phyloP scores from a whole-genome alignment of 2,797 vertebrate genomes.

The Falco concolor region DNA sequence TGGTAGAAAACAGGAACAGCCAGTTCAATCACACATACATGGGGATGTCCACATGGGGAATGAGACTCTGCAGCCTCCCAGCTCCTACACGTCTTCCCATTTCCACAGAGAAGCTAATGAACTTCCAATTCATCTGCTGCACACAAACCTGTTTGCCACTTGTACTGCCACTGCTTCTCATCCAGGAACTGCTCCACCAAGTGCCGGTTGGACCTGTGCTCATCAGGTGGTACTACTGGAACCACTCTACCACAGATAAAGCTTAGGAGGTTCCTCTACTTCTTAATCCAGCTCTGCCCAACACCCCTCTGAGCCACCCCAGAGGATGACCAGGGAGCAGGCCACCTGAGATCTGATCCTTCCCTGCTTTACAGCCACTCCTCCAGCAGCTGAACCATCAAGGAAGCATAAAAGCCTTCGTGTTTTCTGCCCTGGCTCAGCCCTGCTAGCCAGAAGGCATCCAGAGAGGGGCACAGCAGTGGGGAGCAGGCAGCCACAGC shows the following conservation, averaged over 20 bases:
- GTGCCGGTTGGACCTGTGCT: too few species aligned
- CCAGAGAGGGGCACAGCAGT: neutral
- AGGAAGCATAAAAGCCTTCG: neutral
- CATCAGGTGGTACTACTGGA: neutral
- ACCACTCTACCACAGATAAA: neutral
- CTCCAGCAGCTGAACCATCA: neutral
- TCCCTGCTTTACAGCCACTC: neutral
- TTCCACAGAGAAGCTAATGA: neutral
- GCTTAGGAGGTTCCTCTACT: neutral
- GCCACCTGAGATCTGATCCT: neutral
- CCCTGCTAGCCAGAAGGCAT: neutral
- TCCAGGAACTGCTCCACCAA: accelerated
- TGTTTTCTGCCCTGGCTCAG: neutral
- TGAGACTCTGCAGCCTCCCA: neutral
- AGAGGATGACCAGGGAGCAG: accelerated
- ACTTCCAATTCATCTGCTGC: accelerated
- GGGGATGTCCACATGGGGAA: accelerated
- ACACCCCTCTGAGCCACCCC: neutral
- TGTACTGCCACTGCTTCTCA: neutral
- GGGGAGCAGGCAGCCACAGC: neutral
- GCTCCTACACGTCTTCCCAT: neutral
- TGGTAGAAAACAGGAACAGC: neutral
- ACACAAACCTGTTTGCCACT: neutral
- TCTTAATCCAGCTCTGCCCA: neutral
- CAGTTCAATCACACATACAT: accelerated